A percentile compares a stretch with the other conserved stretches of the same genome.
Evolutionary conservation across 2,888 invertebrate species (phyloP).

Genomic region (Antitype chi): DNA sequence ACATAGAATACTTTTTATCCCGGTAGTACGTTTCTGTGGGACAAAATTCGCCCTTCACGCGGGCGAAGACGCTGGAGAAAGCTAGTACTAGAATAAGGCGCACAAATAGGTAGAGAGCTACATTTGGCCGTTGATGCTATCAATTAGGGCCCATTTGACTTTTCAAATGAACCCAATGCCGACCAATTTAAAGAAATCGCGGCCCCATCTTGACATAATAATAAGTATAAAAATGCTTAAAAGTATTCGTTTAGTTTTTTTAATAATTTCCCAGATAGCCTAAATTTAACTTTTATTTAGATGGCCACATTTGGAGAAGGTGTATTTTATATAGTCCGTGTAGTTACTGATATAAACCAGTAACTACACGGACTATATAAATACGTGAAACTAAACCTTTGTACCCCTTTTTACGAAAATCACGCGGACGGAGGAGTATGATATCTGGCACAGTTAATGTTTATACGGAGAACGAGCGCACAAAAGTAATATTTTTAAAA

Average conservation of each 20-base stretch:
- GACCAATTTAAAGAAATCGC: neutral
- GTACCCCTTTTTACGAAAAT: no score
- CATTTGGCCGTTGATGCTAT: neutral
- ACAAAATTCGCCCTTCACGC: no score
- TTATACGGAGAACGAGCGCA: no score
- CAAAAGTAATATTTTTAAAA: no score
- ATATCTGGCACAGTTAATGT: no score
- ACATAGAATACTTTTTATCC: no score
- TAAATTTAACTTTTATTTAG: neutral
- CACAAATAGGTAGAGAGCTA: neutral
- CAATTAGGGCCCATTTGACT: neutral
- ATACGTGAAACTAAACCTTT: no score
- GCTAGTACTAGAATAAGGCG: neutral
- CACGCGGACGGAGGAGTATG: no score
- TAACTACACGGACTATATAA: neutral
- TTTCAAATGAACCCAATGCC: neutral
- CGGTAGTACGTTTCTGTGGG: no score
- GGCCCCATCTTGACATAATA: neutral
- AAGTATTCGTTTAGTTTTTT: neutral
- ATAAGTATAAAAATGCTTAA: neutral
- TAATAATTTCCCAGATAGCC: neutral
- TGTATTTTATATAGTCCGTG: no score
- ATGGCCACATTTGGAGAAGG: neutral
- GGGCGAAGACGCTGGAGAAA: no score
- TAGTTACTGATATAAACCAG: neutral